Evolutionary conservation across 2,113 vertebrate species (phyloP).

Genomic region (Poecile atricapillus): DNA sequence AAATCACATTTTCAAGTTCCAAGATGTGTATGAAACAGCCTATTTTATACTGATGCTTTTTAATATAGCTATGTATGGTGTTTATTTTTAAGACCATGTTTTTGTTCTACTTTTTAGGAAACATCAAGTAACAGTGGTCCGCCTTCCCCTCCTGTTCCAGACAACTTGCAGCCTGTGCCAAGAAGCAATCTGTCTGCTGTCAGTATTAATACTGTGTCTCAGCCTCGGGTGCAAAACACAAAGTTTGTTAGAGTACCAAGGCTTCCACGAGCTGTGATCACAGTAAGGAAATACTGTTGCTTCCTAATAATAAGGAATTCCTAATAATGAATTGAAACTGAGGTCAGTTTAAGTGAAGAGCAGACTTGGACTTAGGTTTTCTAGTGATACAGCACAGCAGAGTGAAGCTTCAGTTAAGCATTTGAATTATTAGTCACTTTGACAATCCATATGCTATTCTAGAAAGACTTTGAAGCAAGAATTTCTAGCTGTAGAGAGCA

Average conservation of each 20-base stretch:
- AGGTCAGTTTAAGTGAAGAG: not conserved
- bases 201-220: conserved; percentile 84
- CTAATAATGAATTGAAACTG: not conserved
- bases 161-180: conserved; percentile 66
- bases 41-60: not conserved
- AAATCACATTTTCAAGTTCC: not conserved
- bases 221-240: conserved; percentile 73
- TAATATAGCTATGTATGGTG: not conserved
- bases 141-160: conserved; percentile 78
- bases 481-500: not conserved
- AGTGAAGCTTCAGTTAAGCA: not conserved
- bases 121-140: conserved; percentile 80
- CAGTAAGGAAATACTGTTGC: conserved; percentile 66
- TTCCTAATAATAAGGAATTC: not conserved
- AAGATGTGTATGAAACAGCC: not conserved
- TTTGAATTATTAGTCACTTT: not conserved
- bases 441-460: not conserved
- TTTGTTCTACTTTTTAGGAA: conserved; percentile 64
- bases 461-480: not conserved
- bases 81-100: not conserved
- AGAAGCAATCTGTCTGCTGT: conserved; percentile 82
- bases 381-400: not conserved
- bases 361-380: not conserved
- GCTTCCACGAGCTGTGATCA: conserved; percentile 77
- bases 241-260: conserved; percentile 83